Evolutionary conservation across 2,113 vertebrate genomes (phyloP), one percentile per base, ranked within the genome.

Genomic region (Euleptes europaea): DNA sequence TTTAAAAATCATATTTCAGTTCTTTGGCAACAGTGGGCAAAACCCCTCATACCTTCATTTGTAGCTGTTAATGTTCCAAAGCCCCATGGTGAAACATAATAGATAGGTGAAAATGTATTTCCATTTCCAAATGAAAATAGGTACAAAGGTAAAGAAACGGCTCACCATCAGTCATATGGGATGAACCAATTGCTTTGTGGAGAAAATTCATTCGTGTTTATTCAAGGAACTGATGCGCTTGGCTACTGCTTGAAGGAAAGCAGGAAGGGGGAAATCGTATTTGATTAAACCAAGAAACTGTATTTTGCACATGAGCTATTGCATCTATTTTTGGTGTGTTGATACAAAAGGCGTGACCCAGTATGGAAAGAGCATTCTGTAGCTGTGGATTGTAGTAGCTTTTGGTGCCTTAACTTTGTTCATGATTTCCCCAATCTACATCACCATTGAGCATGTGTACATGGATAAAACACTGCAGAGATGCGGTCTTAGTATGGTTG

Each of bases 241-340:
- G 86, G 86, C 73, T 60, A 84, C 87, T 89, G 84, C 87, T 90
- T 89, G n/a, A 90, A 72, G 83, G 87, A 91, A 91, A 93, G 83
- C 84, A 92, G 79, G 70, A 88, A 93, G 90, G 91, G 88, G 85
- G 5, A 10, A 31, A 49, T 88, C 89, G 88, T 91, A 84, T 84
- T 93, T 90, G 90, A 92, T 94, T 90, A 90, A 94, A 91, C 85
- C 88, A 76, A 83, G 76, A 90, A 90, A 93, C 92, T 93, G 91
- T 54, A 91, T 90, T 87, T 95, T 90, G 69, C 73, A 90, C 79
- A 85, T 72, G 21, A 84, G 79, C 89, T 90, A 84, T 84, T 0
- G 2, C 76, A 87, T 74, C 88, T 63, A 28, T 75, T 84, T 93
- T 79, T 71, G 82, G n/a, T 63, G 65, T 33, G 49, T 70, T 13